A percentile compares a stretch with the other conserved stretches of the same genome.
phyloP scores from a whole-genome alignment of 2,797 vertebrate genomes.

The Semotilus atromaculatus region DNA sequence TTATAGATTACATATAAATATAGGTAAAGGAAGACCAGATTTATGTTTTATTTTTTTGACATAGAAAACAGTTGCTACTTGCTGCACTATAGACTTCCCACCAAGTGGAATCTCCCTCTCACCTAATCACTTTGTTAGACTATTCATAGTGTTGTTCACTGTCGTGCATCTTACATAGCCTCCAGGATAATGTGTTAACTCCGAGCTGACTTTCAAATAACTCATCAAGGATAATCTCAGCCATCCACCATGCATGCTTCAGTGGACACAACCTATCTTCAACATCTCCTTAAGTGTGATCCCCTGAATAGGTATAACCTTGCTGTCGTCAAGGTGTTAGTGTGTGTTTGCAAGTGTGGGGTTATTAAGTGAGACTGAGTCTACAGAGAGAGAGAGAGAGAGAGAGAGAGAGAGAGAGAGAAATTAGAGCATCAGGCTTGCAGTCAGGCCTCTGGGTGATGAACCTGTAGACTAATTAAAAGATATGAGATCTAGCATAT shows the following conservation, averaged over 20 bases:
- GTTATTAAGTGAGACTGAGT: neutral
- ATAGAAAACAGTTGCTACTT: neutral
- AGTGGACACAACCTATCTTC: constrained; percentile 21
- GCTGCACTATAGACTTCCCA: neutral
- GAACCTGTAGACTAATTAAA: constrained; percentile 49
- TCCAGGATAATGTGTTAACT: constrained; percentile 25
- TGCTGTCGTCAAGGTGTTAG: neutral
- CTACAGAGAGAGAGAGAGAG: no score
- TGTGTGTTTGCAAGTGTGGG: neutral
- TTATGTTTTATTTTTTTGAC: neutral
- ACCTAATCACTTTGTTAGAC: neutral
- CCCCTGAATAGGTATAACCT: neutral
- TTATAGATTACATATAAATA: no score
- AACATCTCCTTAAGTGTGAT: constrained; percentile 25
- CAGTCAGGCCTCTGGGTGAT: constrained; percentile 11
- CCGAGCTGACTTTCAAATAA: constrained; percentile 9
- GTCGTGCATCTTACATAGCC: neutral
- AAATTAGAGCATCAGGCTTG: neutral
- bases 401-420: neutral
- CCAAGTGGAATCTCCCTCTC: neutral
- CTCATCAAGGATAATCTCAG: constrained; percentile 17
- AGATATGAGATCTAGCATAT: constrained; percentile 47
- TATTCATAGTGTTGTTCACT: neutral
- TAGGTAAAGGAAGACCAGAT: neutral
- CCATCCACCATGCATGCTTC: constrained; percentile 9